phyloP scores from a whole-genome alignment of 2,113 vertebrate species.

The Engystomops pustulosus region DNA sequence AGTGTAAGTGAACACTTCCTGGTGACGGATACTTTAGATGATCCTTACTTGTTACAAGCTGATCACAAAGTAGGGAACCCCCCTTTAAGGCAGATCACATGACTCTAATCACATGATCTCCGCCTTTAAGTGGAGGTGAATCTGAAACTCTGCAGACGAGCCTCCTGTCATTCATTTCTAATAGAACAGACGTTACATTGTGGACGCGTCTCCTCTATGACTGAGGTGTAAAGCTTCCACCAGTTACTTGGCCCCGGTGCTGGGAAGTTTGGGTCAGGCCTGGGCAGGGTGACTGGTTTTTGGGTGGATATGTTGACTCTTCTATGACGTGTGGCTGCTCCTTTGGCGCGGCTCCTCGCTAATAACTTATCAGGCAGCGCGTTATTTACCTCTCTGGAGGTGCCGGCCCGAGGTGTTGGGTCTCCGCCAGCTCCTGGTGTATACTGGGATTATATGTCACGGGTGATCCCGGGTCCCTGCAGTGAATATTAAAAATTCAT shows the following conservation, averaged over 20 bases:
- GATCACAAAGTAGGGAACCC: too few species aligned
- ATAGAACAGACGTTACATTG: too few species aligned
- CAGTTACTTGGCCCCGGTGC: background rate
- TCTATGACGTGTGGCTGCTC: background rate
- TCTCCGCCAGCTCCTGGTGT: background rate
- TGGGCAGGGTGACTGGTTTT: background rate
- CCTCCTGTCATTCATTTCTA: too few species aligned
- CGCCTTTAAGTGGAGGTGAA: background rate
- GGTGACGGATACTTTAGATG: too few species aligned
- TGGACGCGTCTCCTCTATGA: too few species aligned
- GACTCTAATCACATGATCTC: too few species aligned
- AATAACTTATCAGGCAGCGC: background rate
- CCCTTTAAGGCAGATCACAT: too few species aligned
- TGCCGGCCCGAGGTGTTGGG: background rate
- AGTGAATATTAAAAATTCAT: background rate
- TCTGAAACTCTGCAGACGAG: background rate
- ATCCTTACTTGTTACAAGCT: too few species aligned
- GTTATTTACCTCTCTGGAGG: background rate
- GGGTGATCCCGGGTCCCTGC: background rate
- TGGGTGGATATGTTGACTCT: conserved; percentile 16
- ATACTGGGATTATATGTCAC: too few species aligned
- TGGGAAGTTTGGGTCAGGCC: background rate
- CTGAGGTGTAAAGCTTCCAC: too few species aligned
- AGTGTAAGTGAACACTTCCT: too few species aligned
- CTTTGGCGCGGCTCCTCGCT: background rate